Evolutionary conservation across 2,888 invertebrate species (phyloP).

Genomic region (Acleris holmiana): DNA sequence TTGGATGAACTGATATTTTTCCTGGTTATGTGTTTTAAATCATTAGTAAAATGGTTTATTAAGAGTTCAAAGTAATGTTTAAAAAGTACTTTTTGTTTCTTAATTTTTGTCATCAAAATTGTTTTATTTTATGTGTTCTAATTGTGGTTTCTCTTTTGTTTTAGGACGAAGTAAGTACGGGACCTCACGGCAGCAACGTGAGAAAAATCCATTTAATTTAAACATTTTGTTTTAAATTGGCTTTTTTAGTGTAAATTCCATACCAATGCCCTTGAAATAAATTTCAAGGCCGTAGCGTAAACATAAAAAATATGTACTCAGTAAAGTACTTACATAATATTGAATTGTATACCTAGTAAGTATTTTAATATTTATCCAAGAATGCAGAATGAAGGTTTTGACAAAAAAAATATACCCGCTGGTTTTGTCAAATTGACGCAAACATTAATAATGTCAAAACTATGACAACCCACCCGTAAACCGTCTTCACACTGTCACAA

Average conservation of each 20-base stretch:
- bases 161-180: slow-evolving; percentile 84
- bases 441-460: slow-evolving; percentile 36
- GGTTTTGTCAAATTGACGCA: slow-evolving; percentile 31
- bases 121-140: slow-evolving; percentile 43
- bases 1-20: too few relatives aligned
- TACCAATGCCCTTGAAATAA: too few relatives aligned
- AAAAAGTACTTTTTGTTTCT: neutral
- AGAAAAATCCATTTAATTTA: slow-evolving; percentile 63
- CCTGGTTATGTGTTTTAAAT: too few relatives aligned
- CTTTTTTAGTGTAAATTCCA: too few relatives aligned
- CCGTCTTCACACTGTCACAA: slow-evolving; percentile 24
- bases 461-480: slow-evolving; percentile 31
- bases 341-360: too few relatives aligned
- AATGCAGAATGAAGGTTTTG: too few relatives aligned
- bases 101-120: slow-evolving; percentile 1
- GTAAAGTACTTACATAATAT: too few relatives aligned
- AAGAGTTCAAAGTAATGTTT: too few relatives aligned
- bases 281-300: too few relatives aligned
- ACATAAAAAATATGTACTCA: too few relatives aligned
- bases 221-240: neutral
- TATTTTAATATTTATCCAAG: too few relatives aligned
- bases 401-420: slow-evolving; percentile 7
- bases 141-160: slow-evolving; percentile 73
- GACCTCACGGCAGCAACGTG: slow-evolving; percentile 73
- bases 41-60: too few relatives aligned